Evolutionary conservation across 2,888 invertebrate species (phyloP), one percentile per base, ranked within the genome.

Genomic region (Toxonevra muliebris): DNA sequence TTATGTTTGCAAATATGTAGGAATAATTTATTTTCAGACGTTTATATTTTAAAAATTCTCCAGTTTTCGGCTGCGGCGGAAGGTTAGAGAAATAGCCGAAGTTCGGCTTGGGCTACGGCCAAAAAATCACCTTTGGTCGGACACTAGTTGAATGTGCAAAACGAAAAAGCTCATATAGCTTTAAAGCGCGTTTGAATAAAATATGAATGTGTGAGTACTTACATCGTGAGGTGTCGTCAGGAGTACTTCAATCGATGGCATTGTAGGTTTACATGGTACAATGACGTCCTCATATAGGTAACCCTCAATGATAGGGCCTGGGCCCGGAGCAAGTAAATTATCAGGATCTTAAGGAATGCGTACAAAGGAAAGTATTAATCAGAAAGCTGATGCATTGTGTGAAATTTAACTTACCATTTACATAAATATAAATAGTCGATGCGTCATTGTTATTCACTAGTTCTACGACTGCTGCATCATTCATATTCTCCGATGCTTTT

Each of bases 261-360:
- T 87, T 1, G 91, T 88, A 7, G 91, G 90, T 58, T 88, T 87
- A 76, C 92, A 92, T 20, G 90, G 90, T 73, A 92, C 87, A 0
- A 87, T 76, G 0, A 86, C 84, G 20, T 85, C 79, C 70, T 85
- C 83, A 70, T 87, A 87, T 53, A 88, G 87, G 2, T 75, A 75
- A 0, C 82, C 86, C 3, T 83, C 82, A 12, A 85, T 76, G 1
- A 84, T 73, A 1, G 76, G 79, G n/a, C n/a, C n/a, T 8, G 82
- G 80, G 1, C 68, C 71, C 13, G 85, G 79, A 7, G 86, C 87
- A 62, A 89, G 82, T n/a, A 87, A 81, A 70, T 83, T 82, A 0
- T 80, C 69, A 3, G 80, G 76, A 77, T 89, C 89, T 89, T 71
- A 66, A 83, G 82, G 50, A 65, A 58, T 43, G 40, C 17, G 72